Base-by-base conservation (phyloP, 2,888 invertebrate genomes). In the Agrilus mali region DNA sequence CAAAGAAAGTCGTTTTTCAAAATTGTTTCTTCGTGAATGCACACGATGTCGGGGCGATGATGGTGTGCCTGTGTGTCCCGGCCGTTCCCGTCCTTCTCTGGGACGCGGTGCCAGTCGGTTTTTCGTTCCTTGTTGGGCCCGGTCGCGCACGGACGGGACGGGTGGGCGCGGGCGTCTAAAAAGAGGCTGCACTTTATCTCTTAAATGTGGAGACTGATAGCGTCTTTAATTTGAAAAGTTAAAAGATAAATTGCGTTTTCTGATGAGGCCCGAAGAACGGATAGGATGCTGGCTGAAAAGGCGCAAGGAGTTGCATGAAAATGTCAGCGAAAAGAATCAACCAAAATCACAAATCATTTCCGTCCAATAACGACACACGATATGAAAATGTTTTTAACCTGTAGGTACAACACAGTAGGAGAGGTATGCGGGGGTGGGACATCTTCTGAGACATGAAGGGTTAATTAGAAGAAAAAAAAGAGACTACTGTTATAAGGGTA, bases 1-100 rank as follows among this genome's bases (percentile, higher is more conserved):
- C 66, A 66, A 65, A 65, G 64, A 64, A 64, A 60, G 63, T 64
- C 66, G 65, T 66, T 66, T 65, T 66, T 66, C 66, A 65, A 65
- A 65, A 65, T 66, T 65, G 64, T 63, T 64, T 63, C 63, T 60
- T 58, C 61, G 61, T 53, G 61, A 62, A 60, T 60, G 61, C 62
- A 60, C 60, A 53, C 55, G 55, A 54, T 57, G 55, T 17, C 22
- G 39, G 27, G 39, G 27, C 31, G 40, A 45, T 17, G 44, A 27
- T 17, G 32, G 22, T 22, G 36, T 3, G 15, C 27, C 14, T 36
- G 40, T 13, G 27, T 16, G 14, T 36, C 20, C 35, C 20, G 20
- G 47, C 50, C 46, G 47, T 52, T 43, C 44, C 43, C 43, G 43
- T 42, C 42, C 45, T 47, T 41, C 45, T 14, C 48, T 47, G 35